Percentiles rank a stretch among this genome's conserved stretches.
Evolutionary conservation across 2,113 vertebrate genomes (phyloP).

Genomic region (Rynchops niger): DNA sequence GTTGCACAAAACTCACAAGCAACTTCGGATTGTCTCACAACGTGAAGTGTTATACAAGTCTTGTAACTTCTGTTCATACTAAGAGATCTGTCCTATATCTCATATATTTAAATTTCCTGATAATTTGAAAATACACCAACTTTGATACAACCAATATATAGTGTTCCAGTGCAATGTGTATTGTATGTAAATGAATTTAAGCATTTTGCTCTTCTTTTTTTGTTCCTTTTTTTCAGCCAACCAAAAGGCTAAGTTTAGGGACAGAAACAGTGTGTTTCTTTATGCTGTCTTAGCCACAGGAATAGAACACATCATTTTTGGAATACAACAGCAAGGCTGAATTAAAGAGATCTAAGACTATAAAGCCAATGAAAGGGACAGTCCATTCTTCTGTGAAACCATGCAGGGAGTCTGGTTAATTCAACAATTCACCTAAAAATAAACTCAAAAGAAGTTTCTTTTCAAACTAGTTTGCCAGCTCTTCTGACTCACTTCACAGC

Average conservation of each 20-base stretch:
- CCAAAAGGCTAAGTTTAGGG: not conserved
- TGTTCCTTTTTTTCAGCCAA: not conserved
- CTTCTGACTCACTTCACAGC: not conserved
- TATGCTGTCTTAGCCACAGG: not conserved
- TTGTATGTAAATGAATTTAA: not conserved
- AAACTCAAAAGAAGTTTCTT: not conserved
- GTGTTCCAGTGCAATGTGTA: not conserved
- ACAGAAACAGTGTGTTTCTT: not conserved
- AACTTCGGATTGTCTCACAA: not conserved
- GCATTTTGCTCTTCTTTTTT: not conserved
- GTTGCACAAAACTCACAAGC: not conserved
- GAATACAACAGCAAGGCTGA: not conserved
- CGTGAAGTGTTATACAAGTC: not conserved
- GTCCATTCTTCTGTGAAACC: not conserved
- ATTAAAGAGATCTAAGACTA: not conserved
- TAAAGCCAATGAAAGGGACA: not conserved
- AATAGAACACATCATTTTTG: not conserved
- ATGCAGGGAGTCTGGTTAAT: not conserved
- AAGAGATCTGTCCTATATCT: not conserved
- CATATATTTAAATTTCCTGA: not conserved
- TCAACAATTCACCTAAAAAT: not conserved
- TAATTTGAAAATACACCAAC: not conserved
- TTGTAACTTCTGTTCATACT: not conserved
- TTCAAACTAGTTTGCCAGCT: not conserved
- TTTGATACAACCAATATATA: not conserved